These are phyloP conservation scores for Microctonus brassicae DNA, from an alignment of 2,888 invertebrate species.

Conservation along the genomic window DNA sequence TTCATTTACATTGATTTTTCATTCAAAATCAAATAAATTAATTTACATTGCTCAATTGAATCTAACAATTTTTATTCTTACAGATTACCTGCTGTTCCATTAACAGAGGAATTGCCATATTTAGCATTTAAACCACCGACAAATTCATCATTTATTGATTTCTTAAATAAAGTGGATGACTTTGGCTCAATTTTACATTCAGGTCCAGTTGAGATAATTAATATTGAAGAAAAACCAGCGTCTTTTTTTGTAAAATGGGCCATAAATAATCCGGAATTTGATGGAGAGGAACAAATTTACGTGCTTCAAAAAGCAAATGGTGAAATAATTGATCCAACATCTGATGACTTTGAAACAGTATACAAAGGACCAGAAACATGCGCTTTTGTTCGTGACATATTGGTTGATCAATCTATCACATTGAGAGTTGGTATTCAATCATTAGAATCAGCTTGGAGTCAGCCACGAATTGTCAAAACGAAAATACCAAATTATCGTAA, in stretches of 20 bases:
- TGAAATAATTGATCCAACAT: constrained; percentile 60
- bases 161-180: constrained; percentile 47
- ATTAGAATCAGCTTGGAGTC: constrained; percentile 73
- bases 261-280: constrained; percentile 66
- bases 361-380: constrained; percentile 71
- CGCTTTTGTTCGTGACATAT: constrained; percentile 71
- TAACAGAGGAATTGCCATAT: constrained; percentile 72
- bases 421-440: constrained; percentile 72
- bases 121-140: constrained; percentile 71
- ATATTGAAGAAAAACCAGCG: constrained; percentile 72
- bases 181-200: constrained; percentile 53
- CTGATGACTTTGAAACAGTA: constrained; percentile 62
- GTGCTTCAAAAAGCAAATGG: constrained; percentile 69
- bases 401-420: constrained; percentile 70
- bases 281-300: constrained; percentile 69
- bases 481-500: constrained; percentile 69
- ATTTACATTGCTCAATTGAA: not conserved
- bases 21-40: not conserved
- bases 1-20: constrained; percentile 12
- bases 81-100: constrained; percentile 73
- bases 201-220: constrained; percentile 70
- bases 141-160: constrained; percentile 58
- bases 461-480: constrained; percentile 70
- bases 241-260: constrained; percentile 72
- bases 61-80: not conserved